Percentiles rank a stretch among this genome's conserved stretches.
Evolutionary conservation across 2,113 vertebrate genomes (phyloP).

Genomic region (Hiodon alosoides): DNA sequence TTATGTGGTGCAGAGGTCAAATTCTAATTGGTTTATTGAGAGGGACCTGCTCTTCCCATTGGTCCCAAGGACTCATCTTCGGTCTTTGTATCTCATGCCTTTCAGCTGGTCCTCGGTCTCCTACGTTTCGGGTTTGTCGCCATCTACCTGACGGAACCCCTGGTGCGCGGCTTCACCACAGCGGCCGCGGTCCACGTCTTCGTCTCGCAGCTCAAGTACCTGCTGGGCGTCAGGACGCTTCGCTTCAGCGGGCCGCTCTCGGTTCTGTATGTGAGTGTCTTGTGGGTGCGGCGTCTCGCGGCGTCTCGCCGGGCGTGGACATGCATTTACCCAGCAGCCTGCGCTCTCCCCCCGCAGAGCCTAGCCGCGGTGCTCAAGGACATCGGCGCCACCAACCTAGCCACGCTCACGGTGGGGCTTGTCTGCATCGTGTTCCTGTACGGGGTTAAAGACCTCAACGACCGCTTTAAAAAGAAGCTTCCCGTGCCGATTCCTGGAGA

Average conservation of each 20-base stretch:
- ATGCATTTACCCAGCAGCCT: too few species aligned
- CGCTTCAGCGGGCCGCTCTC: constrained; percentile 81
- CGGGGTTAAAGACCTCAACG: constrained; percentile 78
- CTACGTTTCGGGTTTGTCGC: constrained; percentile 91
- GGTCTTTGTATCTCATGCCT: background rate
- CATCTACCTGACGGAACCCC: constrained; percentile 87
- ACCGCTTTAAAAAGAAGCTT: constrained; percentile 83
- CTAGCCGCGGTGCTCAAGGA: constrained; percentile 68
- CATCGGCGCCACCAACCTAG: constrained; percentile 76
- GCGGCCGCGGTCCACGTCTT: constrained; percentile 87
- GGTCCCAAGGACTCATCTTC: background rate
- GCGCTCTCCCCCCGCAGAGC: constrained; percentile 60
- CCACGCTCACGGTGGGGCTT: constrained; percentile 74
- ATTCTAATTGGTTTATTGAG: too few species aligned
- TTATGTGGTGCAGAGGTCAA: too few species aligned
- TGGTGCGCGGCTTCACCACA: constrained; percentile 92
- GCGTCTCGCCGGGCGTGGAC: too few species aligned
- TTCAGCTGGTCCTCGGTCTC: constrained; percentile 79
- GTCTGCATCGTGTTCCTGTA: constrained; percentile 76
- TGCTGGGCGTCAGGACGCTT: constrained; percentile 79
- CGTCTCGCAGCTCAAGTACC: constrained; percentile 87
- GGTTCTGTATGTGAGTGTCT: constrained; percentile 75
- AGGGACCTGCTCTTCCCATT: too few species aligned
- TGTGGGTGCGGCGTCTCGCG: background rate
- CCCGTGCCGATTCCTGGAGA: constrained; percentile 91